These are phyloP conservation scores for Tenthredo livida DNA, from an alignment of 2,888 invertebrate species.

Conservation along the genomic window DNA sequence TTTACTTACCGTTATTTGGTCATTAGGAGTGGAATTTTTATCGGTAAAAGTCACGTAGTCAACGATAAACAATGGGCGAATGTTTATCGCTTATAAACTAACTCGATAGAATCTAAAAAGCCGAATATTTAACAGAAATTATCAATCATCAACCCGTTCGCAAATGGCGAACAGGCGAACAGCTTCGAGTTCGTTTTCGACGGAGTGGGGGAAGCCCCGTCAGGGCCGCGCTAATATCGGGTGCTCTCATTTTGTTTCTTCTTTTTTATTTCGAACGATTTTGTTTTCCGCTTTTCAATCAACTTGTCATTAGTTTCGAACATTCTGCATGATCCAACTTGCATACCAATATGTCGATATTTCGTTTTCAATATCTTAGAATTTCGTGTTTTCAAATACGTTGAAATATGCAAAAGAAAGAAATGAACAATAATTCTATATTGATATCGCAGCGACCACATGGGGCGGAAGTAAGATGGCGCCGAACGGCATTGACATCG, in stretches of 20 bases:
- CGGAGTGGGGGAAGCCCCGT: slow-evolving; percentile 59
- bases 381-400: background rate
- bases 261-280: background rate
- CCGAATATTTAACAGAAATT: slow-evolving; percentile 18
- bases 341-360: background rate
- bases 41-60: background rate
- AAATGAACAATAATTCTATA: background rate
- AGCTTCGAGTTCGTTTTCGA: slow-evolving; percentile 6
- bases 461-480: slow-evolving; percentile 29
- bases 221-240: slow-evolving; percentile 62
- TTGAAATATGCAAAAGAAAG: background rate
- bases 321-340: background rate
- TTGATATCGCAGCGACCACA: slow-evolving; percentile 20
- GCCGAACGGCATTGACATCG: background rate
- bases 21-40: background rate
- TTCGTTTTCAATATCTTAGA: background rate
- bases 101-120: background rate
- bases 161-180: slow-evolving; percentile 67
- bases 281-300: background rate
- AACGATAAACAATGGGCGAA: background rate
- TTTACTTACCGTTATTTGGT: slow-evolving; percentile 67
- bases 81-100: background rate
- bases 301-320: background rate
- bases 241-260: background rate
- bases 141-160: slow-evolving; percentile 58